These are phyloP conservation scores for Gymnoscopelus microlampas DNA, from an alignment of 2,797 vertebrate genomes.

Conservation along the genomic window DNA sequence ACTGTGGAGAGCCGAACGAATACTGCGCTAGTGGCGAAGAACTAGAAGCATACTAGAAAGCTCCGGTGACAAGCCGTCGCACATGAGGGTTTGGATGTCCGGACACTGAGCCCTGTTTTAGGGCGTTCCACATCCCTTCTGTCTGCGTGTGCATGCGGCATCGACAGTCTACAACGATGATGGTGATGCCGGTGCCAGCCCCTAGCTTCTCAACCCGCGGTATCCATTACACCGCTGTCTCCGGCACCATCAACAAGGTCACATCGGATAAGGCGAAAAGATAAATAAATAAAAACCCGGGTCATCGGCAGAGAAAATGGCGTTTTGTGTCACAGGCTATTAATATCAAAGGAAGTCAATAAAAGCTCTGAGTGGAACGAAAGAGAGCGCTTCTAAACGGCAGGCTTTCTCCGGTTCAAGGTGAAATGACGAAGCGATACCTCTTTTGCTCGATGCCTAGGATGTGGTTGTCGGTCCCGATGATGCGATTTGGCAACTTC, in stretches of 20 bases:
- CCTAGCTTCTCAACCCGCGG: neutral
- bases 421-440: conserved; percentile 55
- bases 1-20: neutral
- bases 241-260: conserved; percentile 59
- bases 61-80: conserved; percentile 21
- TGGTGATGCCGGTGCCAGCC: conserved; percentile 34
- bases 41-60: conserved; percentile 5
- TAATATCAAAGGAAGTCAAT: conserved; percentile 69
- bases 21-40: neutral
- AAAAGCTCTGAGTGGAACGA: conserved; percentile 26
- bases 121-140: conserved; percentile 8
- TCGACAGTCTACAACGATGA: conserved; percentile 35
- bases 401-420: conserved; percentile 45
- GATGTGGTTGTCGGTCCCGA: conserved; percentile 26
- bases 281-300: neutral
- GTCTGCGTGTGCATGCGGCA: conserved; percentile 23
- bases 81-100: conserved; percentile 20
- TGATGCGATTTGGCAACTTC: conserved; percentile 34
- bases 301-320: conserved; percentile 40
- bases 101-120: conserved; percentile 5
- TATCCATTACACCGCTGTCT: conserved; percentile 47
- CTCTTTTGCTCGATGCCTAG: conserved; percentile 42
- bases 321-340: conserved; percentile 61
- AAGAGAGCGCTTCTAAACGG: conserved; percentile 34
- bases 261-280: conserved; percentile 29